Evolutionary conservation across 2,113 vertebrate genomes (phyloP), one percentile per base, ranked within the genome.

Genomic region (Stegastes partitus): DNA sequence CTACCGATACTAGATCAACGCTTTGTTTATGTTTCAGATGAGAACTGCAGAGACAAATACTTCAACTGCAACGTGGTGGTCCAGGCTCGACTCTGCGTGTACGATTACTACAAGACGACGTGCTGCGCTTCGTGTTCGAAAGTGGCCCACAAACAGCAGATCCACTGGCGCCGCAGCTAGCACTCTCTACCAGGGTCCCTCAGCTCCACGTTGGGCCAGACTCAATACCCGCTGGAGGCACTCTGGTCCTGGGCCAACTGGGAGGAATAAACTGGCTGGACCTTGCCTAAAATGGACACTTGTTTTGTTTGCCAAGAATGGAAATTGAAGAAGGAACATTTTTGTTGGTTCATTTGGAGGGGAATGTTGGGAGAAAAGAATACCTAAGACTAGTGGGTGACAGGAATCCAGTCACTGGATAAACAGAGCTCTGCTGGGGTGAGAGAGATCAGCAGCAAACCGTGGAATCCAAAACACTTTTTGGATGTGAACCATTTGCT

Each of bases 1-100:
- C 12, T 14, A n/a, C 4, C 11, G 47, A 75, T 15, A 75, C 28
- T 10, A 68, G 10, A 5, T 39, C 3, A 57, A 67, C 44, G 3
- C 28, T 54, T n/a, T 67, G 2, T 71, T 75, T 51, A 11, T 54
- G 11, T 77, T 91, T 77, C 94, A 99, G 98, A 99, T 77, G 97
- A 97, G 68, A 96, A 96, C 87, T 99, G 98, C 93, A 94, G 93
- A 89, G 97, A 99, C 79, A 96, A 97, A 79, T 97, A 98, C 90
- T 99, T 96, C 92, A 99, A 99, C 88, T 99, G 98, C 93, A 98
- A 98, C 0, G 97, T 99, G 91, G 98, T 99, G 87, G 97, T 98
- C 10, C 98, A 99, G 90, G 98, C 98, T 3, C 96, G 97, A 11
- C 96, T 99, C 23, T 99, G 98, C 0, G 97, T 99, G 76, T 99